phyloP scores from a whole-genome alignment of 1,140 invertebrate genomes.

The Calephelis virginiensis region DNA sequence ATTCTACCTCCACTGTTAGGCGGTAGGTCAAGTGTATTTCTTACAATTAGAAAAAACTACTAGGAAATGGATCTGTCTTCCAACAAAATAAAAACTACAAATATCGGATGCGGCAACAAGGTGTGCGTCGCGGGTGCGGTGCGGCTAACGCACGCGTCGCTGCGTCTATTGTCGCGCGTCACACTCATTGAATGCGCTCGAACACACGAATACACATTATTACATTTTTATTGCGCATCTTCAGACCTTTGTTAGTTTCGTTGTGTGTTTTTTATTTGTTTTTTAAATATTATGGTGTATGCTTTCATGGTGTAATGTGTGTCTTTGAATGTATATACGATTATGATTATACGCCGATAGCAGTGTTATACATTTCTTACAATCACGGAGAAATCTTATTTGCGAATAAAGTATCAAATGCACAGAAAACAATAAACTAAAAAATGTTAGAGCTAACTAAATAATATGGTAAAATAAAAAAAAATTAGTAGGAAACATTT shows the following conservation, averaged over 20 bases:
- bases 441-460: too few species aligned
- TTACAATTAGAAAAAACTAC: too few species aligned
- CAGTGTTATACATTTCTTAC: constrained; percentile 29
- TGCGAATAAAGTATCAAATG: too few species aligned
- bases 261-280: constrained; percentile 8
- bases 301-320: neutral
- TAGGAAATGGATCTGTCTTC: too few species aligned
- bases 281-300: neutral
- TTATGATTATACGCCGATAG: constrained; percentile 33
- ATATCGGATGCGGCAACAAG: constrained; percentile 31
- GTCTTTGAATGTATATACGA: neutral
- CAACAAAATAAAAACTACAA: neutral
- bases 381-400: constrained; percentile 7
- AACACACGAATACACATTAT: constrained; percentile 11
- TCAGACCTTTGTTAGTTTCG: constrained; percentile 11
- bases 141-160: constrained; percentile 33
- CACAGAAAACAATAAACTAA: too few species aligned
- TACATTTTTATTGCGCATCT: constrained; percentile 13
- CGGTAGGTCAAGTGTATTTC: too few species aligned
- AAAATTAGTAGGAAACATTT: too few species aligned
- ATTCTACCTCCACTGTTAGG: too few species aligned
- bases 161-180: constrained; percentile 49
- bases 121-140: constrained; percentile 32
- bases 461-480: too few species aligned
- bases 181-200: constrained; percentile 40